phyloP scores from a whole-genome alignment of 2,888 invertebrate genomes.

The Entomobrya multifasciata region DNA sequence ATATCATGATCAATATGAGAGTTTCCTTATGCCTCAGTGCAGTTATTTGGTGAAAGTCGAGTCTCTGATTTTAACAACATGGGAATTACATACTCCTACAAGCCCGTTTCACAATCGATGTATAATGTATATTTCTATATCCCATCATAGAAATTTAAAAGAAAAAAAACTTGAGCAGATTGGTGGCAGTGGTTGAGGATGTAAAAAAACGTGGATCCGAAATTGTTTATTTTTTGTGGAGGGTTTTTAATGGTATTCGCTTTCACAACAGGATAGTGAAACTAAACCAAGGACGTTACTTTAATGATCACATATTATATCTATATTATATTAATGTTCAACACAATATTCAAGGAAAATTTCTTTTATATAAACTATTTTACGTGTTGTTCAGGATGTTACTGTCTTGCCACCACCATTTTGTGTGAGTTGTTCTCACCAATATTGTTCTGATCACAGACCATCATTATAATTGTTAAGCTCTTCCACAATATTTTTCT shows the following conservation, averaged over 20 bases:
- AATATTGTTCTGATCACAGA: constrained; percentile 9
- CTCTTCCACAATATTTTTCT: constrained; percentile 7
- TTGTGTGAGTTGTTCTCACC: background rate
- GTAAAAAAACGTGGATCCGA: background rate
- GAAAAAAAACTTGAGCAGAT: too few species aligned
- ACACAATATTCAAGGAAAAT: background rate
- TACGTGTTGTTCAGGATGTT: too few species aligned
- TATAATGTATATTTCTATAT: too few species aligned
- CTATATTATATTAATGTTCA: background rate
- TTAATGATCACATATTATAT: background rate
- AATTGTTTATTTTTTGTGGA: background rate
- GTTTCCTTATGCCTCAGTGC: background rate
- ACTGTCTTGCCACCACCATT: background rate
- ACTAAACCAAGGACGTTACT: background rate
- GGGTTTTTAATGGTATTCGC: background rate
- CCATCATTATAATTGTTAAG: constrained; percentile 23
- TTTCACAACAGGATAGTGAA: too few species aligned
- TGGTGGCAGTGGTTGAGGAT: background rate
- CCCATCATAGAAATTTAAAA: too few species aligned
- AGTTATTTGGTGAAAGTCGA: background rate
- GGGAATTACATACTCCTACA: too few species aligned
- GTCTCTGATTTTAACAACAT: too few species aligned
- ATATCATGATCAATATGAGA: background rate
- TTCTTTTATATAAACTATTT: background rate
- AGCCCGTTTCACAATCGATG: too few species aligned